phyloP scores from a whole-genome alignment of 2,113 vertebrate species.

The Steatornis caripensis region DNA sequence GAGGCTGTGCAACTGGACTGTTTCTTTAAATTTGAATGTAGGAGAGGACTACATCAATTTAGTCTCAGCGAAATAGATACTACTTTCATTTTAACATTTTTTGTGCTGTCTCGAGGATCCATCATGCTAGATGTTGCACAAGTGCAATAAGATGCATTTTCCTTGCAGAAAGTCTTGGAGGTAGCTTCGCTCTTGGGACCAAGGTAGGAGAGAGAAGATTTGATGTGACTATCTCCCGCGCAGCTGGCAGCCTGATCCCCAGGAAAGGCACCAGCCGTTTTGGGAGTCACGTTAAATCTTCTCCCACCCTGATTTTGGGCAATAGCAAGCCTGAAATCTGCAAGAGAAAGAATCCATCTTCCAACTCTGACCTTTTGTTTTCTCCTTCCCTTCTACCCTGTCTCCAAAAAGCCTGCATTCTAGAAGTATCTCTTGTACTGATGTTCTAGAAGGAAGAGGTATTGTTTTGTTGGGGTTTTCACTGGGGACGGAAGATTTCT shows the following conservation, averaged over 20 bases:
- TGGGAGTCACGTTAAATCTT: not conserved
- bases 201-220: not conserved
- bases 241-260: not conserved
- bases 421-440: not conserved
- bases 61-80: not conserved
- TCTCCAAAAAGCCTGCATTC: not conserved
- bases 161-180: not conserved
- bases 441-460: not conserved
- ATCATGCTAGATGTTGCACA: not conserved
- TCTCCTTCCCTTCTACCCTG: not conserved
- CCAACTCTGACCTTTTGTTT: not conserved
- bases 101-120: not conserved
- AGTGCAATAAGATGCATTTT: not conserved
- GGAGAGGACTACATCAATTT: not conserved
- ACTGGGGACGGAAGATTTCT: not conserved
- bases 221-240: not conserved
- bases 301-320: not conserved
- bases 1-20: not conserved
- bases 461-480: not conserved
- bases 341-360: not conserved
- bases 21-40: not conserved
- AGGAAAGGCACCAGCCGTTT: not conserved
- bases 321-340: not conserved
- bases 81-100: not conserved
- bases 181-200: not conserved